phyloP scores from a whole-genome alignment of 2,797 vertebrate species.

The Antrozous pallidus region DNA sequence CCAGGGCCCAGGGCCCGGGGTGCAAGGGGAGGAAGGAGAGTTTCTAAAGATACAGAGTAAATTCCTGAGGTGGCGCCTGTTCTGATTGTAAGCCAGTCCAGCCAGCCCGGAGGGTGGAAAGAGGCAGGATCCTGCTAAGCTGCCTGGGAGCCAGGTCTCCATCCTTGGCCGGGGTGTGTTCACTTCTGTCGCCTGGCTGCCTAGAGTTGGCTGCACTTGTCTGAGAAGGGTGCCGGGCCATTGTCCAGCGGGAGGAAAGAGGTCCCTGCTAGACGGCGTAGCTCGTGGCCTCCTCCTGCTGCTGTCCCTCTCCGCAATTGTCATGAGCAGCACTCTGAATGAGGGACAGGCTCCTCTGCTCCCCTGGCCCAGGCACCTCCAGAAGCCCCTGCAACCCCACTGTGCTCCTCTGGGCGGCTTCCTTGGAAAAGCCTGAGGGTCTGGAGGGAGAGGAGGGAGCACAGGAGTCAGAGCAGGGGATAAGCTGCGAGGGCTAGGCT shows the following conservation, averaged over 20 bases:
- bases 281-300: background rate
- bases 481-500: background rate
- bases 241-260: background rate
- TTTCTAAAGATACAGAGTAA: background rate
- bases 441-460: background rate
- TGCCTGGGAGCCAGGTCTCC: background rate
- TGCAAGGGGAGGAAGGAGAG: background rate
- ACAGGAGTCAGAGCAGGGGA: background rate
- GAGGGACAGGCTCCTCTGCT: background rate
- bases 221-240: background rate
- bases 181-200: background rate
- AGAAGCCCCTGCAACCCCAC: background rate
- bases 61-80: background rate
- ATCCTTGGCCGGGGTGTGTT: background rate
- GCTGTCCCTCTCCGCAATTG: background rate
- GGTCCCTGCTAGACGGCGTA: background rate
- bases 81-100: background rate
- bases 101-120: background rate
- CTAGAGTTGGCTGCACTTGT: constrained; percentile 34
- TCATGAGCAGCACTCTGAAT: background rate
- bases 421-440: background rate
- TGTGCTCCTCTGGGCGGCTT: background rate
- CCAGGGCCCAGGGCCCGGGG: background rate
- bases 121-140: background rate
- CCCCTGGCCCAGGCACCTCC: background rate